A percentile compares a stretch with the other conserved stretches of the same genome.
Evolutionary conservation across 2,888 invertebrate genomes (phyloP).

Genomic region (Synergus itoensis): DNA sequence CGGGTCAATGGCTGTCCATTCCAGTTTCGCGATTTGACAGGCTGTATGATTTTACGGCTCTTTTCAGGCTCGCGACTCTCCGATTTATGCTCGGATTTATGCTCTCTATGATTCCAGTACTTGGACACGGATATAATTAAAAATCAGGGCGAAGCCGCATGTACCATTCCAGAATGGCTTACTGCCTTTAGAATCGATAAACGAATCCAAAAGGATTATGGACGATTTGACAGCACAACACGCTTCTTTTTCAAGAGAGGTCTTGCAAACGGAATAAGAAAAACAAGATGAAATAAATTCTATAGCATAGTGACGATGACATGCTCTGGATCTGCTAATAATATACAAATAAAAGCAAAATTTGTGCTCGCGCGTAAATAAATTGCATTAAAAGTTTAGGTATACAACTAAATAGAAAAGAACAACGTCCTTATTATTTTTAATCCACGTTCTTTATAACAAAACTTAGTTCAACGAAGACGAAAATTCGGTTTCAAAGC

Average conservation of each 20-base stretch:
- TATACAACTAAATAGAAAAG: not conserved
- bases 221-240: not conserved
- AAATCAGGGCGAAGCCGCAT: constrained; percentile 31
- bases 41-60: constrained; percentile 37
- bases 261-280: not conserved
- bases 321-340: constrained; percentile 48
- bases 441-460: not conserved
- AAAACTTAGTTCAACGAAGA: too few species aligned
- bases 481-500: too few species aligned
- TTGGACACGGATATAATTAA: constrained; percentile 47
- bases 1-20: constrained; percentile 40
- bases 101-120: constrained; percentile 47
- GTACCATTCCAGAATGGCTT: not conserved
- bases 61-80: constrained; percentile 38
- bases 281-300: not conserved
- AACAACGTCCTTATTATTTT: not conserved
- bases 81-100: constrained; percentile 44
- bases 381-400: not conserved
- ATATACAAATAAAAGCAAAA: constrained; percentile 38
- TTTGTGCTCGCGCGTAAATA: not conserved
- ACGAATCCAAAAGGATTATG: constrained; percentile 4
- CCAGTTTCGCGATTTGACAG: constrained; percentile 43
- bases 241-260: not conserved
- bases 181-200: constrained; percentile 14
- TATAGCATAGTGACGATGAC: constrained; percentile 39